Evolutionary conservation across 2,113 vertebrate genomes (phyloP).

Genomic region (Silurus glanis): DNA sequence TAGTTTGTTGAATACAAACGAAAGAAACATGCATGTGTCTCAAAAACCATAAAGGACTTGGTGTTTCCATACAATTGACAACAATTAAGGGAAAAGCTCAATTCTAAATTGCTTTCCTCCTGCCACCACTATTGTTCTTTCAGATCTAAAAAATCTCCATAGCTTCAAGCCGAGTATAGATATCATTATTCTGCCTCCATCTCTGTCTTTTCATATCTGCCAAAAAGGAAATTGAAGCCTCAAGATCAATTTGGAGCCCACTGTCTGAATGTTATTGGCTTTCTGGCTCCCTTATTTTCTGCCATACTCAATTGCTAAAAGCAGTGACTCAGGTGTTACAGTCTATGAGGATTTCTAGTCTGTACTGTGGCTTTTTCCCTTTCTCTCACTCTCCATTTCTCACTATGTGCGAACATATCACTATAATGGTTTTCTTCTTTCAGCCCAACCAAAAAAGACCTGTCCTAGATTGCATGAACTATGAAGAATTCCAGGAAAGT

Average conservation of each 20-base stretch:
- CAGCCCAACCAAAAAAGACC: slow-evolving; percentile 56
- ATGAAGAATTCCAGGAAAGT: slow-evolving; percentile 43
- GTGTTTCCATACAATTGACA: too few relatives aligned
- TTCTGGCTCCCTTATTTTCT: slow-evolving; percentile 12
- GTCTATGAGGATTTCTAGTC: slow-evolving; percentile 5
- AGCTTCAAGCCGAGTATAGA: background rate
- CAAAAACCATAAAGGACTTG: too few relatives aligned
- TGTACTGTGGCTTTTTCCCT: background rate
- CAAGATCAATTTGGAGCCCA: slow-evolving; percentile 12
- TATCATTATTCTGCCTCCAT: slow-evolving; percentile 15
- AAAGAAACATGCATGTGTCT: too few relatives aligned
- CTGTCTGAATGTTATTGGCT: slow-evolving; percentile 24
- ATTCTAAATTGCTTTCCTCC: too few relatives aligned
- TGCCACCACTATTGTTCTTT: background rate
- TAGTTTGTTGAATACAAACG: too few relatives aligned
- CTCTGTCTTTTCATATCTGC: slow-evolving; percentile 21
- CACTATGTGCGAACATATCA: background rate
- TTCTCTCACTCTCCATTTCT: background rate
- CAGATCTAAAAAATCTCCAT: slow-evolving; percentile 12
- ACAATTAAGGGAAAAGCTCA: background rate
- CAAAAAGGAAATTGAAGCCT: slow-evolving; percentile 39
- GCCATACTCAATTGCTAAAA: slow-evolving; percentile 55
- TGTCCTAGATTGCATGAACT: slow-evolving; percentile 39
- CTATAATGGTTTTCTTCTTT: slow-evolving; percentile 45
- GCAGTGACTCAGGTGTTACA: slow-evolving; percentile 15